Evolutionary conservation across 2,888 invertebrate species (phyloP).

Genomic region (Microctonus aethiopoides): DNA sequence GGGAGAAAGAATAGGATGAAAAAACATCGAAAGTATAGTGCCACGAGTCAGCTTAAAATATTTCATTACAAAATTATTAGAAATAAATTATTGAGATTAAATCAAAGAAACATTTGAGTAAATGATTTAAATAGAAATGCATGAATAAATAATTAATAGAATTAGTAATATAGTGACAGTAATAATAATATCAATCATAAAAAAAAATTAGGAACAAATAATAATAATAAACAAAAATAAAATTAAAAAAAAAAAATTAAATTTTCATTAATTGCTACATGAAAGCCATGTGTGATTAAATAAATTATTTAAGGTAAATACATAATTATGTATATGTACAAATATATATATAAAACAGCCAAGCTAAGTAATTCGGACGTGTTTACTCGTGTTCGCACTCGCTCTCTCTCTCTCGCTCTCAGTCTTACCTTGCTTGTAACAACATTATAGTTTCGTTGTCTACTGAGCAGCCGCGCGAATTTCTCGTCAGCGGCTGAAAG

Average conservation of each 20-base stretch:
- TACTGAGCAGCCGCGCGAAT: constrained; percentile 66
- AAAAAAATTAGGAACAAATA: neutral
- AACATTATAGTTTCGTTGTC: constrained; percentile 59
- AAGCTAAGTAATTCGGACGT: neutral
- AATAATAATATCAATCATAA: neutral
- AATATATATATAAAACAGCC: neutral
- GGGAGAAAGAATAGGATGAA: neutral
- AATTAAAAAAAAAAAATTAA: neutral
- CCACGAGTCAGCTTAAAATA: constrained; percentile 1
- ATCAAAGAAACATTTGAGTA: neutral
- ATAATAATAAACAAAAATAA: neutral
- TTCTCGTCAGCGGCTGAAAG: constrained; percentile 64
- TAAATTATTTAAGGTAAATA: neutral
- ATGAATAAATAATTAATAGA: neutral
- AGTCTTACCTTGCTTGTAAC: constrained; percentile 65
- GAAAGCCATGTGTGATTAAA: neutral
- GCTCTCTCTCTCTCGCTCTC: constrained; percentile 51
- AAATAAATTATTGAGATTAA: neutral
- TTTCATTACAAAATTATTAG: neutral
- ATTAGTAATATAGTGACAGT: neutral
- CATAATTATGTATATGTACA: neutral
- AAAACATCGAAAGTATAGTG: neutral
- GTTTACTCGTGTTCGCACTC: neutral
- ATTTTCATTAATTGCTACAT: neutral
- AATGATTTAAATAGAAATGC: neutral